Evolutionary conservation across 2,797 vertebrate species (phyloP), one percentile per base, ranked within the genome.

Genomic region (Tachyglossus aculeatus): DNA sequence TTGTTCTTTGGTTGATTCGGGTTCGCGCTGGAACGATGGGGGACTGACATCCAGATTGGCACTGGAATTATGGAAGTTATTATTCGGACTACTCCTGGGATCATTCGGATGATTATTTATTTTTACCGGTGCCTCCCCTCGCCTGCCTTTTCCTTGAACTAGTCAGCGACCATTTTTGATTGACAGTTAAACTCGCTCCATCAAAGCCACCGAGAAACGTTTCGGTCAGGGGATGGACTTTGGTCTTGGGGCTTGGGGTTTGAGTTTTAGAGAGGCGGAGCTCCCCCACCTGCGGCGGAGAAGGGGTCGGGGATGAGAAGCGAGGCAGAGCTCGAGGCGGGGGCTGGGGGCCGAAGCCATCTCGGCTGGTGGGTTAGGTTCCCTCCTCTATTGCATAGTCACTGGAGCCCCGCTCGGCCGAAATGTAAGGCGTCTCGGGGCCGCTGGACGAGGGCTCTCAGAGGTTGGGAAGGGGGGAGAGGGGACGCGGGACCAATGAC

Each of bases 171-270:
- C 85, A 64, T 70, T 45, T 84, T 77, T 86, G 90, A 89, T 80
- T 91, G 89, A 88, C 88, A 89, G 87, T 78, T 82, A 83, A 90
- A 81, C 39, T 33, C 51, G 70, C 80, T 86, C 80, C 70, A 87
- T 82, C 84, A 88, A 91, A 88, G 89, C 88, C 91, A 74, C 74
- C 81, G 84, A 63, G 78, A 63, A 69, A 85, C 39, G 37, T 50
- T 81, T 50, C 53, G n/a, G n/a, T n/a, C n/a, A n/a, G n/a, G n/a
- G n/a, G n/a, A n/a, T n/a, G n/a, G n/a, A n/a, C n/a, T n/a, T n/a
- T n/a, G n/a, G n/a, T n/a, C n/a, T n/a, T n/a, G n/a, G n/a, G n/a
- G n/a, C n/a, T n/a, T n/a, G n/a, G n/a, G n/a, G n/a, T n/a, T n/a
- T n/a, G n/a, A n/a, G n/a, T n/a, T n/a, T n/a, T n/a, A n/a, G n/a